Base-by-base conservation (phyloP, 2,113 vertebrate genomes). In the Lonchura striata region DNA sequence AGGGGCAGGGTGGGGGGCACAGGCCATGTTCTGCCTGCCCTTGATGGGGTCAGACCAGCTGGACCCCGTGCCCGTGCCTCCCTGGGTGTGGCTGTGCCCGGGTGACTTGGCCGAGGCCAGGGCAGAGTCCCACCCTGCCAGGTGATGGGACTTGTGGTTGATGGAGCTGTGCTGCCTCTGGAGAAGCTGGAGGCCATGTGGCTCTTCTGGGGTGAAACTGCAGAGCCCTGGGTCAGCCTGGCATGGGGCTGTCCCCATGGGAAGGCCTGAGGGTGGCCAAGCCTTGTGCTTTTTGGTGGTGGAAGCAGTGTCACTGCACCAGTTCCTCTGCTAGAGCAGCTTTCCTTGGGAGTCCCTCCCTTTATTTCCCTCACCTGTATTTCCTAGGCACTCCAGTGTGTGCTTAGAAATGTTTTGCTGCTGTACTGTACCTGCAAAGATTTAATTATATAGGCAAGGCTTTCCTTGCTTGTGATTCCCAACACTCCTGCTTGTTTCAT, bases 31-130 rank as follows among this genome's bases (percentile, higher is more conserved):
- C 56, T 85, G 30, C 30, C 41, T 64, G 10, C 28, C 27, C 12
- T 8, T 8, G 15, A 13, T 30, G 50, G 41, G 33, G 9, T 31
- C 0, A 5, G 8, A 54, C 18, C 52, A 27, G n/a, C 75, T 14
- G 37, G 25, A 23, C 5, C n/a, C 46, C 31, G n/a, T 52, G 35
- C 27, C 33, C 41, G 37, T 80, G 35, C 25, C 42, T 19, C 31
- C 1, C 0, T 11, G 28, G 14, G 17, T 35, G 53, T 47, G 42
- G 20, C 4, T n/a, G 53, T 47, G 22, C 47, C 44, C 0, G 0
- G 14, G 35, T 12, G 19, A 22, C 81, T 17, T 53, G 64, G 31
- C 11, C 0, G 1, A 31, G 41, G 13, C n/a, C 52, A 42, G 56
- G 56, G 37, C 64, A 86, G 63, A 54, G 37, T 39, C 25, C 25